These are phyloP conservation scores for Halictus ligatus DNA, from an alignment of 2,888 invertebrate genomes.

Conservation along the genomic window DNA sequence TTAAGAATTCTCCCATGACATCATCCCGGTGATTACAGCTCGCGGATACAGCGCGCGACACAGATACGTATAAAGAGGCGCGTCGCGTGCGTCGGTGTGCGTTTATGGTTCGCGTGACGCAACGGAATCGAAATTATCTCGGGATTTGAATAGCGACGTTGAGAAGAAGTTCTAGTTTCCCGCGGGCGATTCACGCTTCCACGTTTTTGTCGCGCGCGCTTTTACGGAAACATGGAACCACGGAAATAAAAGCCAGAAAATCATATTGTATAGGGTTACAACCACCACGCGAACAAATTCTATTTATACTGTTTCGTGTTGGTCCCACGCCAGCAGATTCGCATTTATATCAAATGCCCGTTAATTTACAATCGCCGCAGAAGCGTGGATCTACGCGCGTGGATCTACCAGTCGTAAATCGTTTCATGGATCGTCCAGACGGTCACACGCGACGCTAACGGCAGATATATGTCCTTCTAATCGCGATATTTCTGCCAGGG, in stretches of 20 bases:
- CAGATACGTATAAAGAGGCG: slow-evolving; percentile 25
- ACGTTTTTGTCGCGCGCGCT: slow-evolving; percentile 44
- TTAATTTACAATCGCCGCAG: slow-evolving; percentile 55
- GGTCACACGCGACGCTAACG: slow-evolving; percentile 41
- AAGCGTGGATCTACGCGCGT: slow-evolving; percentile 36
- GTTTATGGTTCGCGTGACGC: slow-evolving; percentile 62
- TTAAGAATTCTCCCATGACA: slow-evolving; percentile 63
- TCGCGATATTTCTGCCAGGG: slow-evolving; percentile 45
- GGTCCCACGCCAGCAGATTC: slow-evolving; percentile 47
- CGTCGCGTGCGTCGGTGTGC: slow-evolving; percentile 2
- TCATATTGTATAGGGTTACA: slow-evolving; percentile 54
- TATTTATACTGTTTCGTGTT: slow-evolving; percentile 59
- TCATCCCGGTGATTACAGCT: slow-evolving; percentile 51
- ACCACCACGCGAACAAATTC: slow-evolving; percentile 23
- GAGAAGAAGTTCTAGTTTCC: slow-evolving; percentile 29
- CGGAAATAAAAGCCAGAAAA: slow-evolving; percentile 50
- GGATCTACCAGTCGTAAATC: slow-evolving; percentile 47
- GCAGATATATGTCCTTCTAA: slow-evolving; percentile 49
- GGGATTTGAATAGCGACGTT: background rate
- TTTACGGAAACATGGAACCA: slow-evolving; percentile 12
- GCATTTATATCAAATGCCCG: slow-evolving; percentile 57
- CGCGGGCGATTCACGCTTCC: slow-evolving; percentile 19
- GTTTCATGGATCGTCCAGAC: slow-evolving; percentile 50
- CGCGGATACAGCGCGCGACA: slow-evolving; percentile 28
- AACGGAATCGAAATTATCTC: slow-evolving; percentile 57